These are phyloP conservation scores for Sphecodes monilicornis DNA, from an alignment of 2,888 invertebrate species.

Conservation along the genomic window DNA sequence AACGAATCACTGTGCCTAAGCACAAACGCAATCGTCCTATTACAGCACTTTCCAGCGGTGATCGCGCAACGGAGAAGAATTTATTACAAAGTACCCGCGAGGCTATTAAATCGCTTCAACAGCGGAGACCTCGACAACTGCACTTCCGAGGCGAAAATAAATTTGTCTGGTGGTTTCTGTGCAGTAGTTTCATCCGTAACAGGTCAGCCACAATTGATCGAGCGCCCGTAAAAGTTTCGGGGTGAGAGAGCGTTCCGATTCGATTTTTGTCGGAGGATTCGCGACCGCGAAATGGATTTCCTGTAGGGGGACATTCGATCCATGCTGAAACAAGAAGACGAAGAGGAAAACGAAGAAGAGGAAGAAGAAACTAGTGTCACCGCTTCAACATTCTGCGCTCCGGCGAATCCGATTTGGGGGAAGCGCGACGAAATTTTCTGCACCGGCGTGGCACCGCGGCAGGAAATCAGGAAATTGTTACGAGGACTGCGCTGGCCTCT, in stretches of 20 bases:
- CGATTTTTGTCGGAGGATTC: neutral
- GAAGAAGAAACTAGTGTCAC: neutral
- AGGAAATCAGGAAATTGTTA: constrained; percentile 63
- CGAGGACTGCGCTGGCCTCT: constrained; percentile 37
- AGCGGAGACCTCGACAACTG: neutral
- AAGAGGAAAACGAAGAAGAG: neutral
- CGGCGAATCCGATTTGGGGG: constrained; percentile 43
- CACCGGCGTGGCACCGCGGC: constrained; percentile 5
- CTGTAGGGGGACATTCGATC: neutral
- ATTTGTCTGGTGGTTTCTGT: neutral
- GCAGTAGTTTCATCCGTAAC: constrained; percentile 12
- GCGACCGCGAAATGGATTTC: constrained; percentile 1
- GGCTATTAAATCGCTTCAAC: constrained; percentile 1
- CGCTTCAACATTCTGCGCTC: constrained; percentile 30
- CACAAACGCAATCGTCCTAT: neutral
- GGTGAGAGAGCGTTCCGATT: neutral
- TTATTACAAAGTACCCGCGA: neutral
- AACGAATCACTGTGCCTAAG: neutral
- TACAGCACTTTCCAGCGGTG: neutral
- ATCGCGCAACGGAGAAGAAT: neutral
- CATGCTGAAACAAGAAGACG: neutral
- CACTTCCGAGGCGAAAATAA: neutral
- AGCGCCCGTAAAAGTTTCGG: neutral
- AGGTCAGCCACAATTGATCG: constrained; percentile 9
- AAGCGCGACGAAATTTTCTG: constrained; percentile 31